phyloP scores from a whole-genome alignment of 2,113 vertebrate species.

The Casuarius casuarius region DNA sequence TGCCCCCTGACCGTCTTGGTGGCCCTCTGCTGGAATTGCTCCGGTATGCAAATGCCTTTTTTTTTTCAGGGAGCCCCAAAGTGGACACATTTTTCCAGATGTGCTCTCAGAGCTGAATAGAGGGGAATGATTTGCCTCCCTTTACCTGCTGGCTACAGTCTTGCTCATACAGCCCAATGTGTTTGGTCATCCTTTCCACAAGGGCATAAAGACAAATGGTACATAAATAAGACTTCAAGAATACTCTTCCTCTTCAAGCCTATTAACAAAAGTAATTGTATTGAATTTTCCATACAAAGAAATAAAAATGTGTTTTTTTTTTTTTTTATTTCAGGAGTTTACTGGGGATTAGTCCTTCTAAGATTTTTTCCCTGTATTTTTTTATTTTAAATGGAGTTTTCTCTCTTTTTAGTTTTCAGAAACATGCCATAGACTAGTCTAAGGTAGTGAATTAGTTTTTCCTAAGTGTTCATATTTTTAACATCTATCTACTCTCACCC shows the following conservation, averaged over 20 bases:
- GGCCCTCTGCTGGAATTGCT: background rate
- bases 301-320: too few species aligned
- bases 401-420: background rate
- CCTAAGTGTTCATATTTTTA: background rate
- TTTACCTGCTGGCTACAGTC: background rate
- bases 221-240: background rate
- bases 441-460: background rate
- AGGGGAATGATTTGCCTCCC: background rate
- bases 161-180: background rate
- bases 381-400: background rate
- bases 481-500: background rate
- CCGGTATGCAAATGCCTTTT: background rate
- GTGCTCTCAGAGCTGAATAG: background rate
- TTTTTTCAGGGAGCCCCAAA: background rate
- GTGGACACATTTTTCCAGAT: background rate
- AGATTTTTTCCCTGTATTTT: background rate
- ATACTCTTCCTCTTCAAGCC: background rate
- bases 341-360: background rate
- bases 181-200: background rate
- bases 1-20: background rate
- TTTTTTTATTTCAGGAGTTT: background rate
- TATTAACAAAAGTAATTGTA: background rate
- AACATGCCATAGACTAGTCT: background rate
- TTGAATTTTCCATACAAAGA: background rate
- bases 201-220: background rate